Percentiles rank a stretch among this genome's conserved stretches.
These are phyloP conservation scores for Drosophila leonis DNA, from an alignment of 2,888 invertebrate genomes.

Conservation along the genomic window DNA sequence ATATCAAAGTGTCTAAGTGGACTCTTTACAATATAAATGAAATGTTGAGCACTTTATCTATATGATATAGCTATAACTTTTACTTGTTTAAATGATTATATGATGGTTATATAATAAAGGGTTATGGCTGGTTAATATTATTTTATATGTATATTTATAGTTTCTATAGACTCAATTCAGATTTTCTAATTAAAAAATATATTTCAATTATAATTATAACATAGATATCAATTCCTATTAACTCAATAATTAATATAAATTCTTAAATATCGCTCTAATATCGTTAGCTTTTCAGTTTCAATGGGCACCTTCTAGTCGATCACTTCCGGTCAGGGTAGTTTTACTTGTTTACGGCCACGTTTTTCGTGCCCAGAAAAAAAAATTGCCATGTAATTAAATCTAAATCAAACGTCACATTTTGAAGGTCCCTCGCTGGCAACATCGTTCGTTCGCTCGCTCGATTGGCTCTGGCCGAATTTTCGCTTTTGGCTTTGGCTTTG, in stretches of 20 bases:
- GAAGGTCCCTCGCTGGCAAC: constrained; percentile 65
- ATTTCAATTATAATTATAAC: neutral
- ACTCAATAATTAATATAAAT: too few species aligned
- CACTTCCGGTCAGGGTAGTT: neutral
- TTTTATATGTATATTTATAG: too few species aligned
- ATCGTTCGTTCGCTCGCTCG: constrained; percentile 75
- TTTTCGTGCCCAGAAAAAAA: constrained; percentile 39
- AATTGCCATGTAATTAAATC: constrained; percentile 79
- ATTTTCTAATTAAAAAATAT: neutral
- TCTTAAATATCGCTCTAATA: too few species aligned
- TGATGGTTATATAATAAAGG: too few species aligned
- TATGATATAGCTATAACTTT: too few species aligned
- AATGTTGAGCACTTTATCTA: neutral
- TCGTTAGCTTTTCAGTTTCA: neutral
- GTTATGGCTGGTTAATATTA: too few species aligned
- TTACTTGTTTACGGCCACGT: constrained; percentile 40
- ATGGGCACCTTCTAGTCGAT: constrained; percentile 4
- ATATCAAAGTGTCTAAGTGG: neutral
- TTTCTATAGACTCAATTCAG: neutral
- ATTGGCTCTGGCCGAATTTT: constrained; percentile 70
- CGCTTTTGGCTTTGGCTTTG: constrained; percentile 62
- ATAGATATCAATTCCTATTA: neutral
- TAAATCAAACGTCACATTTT: constrained; percentile 81
- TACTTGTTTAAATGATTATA: too few species aligned
- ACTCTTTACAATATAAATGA: neutral